A percentile compares a stretch with the other conserved stretches of the same genome.
phyloP scores from a whole-genome alignment of 2,113 vertebrate species.

The Hipposideros armiger region DNA sequence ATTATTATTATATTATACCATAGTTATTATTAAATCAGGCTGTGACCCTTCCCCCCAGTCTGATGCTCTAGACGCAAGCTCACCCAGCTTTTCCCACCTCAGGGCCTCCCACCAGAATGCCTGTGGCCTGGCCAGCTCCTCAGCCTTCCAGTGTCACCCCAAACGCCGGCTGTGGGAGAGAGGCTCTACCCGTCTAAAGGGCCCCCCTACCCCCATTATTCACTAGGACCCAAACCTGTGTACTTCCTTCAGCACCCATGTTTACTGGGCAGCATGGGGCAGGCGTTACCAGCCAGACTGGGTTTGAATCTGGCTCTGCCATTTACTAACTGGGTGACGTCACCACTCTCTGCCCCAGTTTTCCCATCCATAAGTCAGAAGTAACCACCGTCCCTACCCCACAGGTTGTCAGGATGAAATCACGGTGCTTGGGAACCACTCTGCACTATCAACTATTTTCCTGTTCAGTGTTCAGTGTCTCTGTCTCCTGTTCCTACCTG shows the following conservation, averaged over 20 bases:
- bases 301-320: neutral
- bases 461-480: neutral
- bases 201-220: too few species aligned
- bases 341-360: neutral
- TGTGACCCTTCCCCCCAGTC: too few species aligned
- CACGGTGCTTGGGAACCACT: neutral
- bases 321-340: neutral
- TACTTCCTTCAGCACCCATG: neutral
- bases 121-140: neutral
- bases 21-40: neutral
- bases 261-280: too few species aligned
- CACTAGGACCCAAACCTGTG: neutral
- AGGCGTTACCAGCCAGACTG: neutral
- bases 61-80: neutral
- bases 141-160: neutral
- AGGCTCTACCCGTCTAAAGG: neutral
- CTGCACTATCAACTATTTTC: neutral
- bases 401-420: accelerated
- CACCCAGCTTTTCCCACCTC: neutral
- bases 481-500: neutral
- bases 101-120: neutral
- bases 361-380: neutral
- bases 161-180: neutral
- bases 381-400: neutral
- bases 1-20: neutral